These are phyloP conservation scores for Bicyclus anynana DNA, from an alignment of 1,140 invertebrate genomes.

Conservation along the genomic window DNA sequence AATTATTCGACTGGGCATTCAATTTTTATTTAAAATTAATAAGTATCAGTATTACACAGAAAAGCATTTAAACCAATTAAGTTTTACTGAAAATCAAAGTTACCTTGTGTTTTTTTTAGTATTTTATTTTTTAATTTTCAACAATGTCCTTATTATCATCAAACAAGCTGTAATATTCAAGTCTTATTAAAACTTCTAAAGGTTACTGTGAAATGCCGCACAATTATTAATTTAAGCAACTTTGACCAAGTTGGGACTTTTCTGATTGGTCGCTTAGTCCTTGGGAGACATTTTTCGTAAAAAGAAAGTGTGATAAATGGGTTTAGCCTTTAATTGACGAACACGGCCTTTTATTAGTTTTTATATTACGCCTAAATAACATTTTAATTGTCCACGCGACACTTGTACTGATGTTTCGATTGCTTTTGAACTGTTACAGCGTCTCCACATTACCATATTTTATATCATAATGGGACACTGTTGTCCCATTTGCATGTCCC, in stretches of 20 bases:
- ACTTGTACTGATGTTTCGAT: constrained; percentile 25
- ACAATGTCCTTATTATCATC: not conserved
- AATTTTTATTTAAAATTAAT: too few species aligned
- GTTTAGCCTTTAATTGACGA: constrained; percentile 71
- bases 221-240: constrained; percentile 49
- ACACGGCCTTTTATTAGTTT: constrained; percentile 29
- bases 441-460: not conserved
- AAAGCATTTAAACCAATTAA: too few species aligned
- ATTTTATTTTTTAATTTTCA: too few species aligned
- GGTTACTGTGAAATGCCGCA: constrained; percentile 51
- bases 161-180: not conserved
- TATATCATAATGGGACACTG: not conserved
- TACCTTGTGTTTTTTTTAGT: too few species aligned
- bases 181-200: constrained; percentile 11
- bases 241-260: constrained; percentile 37
- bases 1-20: too few species aligned
- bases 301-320: constrained; percentile 55
- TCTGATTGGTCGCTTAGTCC: constrained; percentile 33
- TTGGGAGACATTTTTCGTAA: constrained; percentile 49
- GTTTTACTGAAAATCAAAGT: too few species aligned
- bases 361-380: constrained; percentile 30
- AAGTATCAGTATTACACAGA: too few species aligned
- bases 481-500: too few species aligned
- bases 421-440: constrained; percentile 29
- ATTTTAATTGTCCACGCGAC: constrained; percentile 20